Base-by-base conservation (phyloP, 1,140 invertebrate species). In the Drosophila kurseongensis region DNA sequence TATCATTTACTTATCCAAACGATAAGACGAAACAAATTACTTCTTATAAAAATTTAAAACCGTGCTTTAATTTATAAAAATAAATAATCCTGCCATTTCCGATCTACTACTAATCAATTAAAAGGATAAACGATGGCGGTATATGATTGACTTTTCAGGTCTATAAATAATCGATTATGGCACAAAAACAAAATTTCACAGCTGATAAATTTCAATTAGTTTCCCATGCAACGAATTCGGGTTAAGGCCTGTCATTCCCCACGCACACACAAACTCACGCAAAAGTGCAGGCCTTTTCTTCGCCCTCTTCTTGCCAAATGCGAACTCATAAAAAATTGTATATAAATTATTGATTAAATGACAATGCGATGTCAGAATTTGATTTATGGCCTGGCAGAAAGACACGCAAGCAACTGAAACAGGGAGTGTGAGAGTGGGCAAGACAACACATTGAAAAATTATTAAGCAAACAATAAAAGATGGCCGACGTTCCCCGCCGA, bases 311-410 rank as follows among this genome's bases (percentile, higher is more conserved):
- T 67, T 10, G 66, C 50, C 57, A 51, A 88, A 62, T 36, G 48
- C 60, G 38, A 78, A 82, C 40, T 47, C 35, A 42, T 32, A 45
- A 52, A 41, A 59, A 61, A 84, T 72, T 89, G 80, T 89, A 80
- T 78, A 90, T 81, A 83, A 85, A 89, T 81, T 85, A 91, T 91
- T 91, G 83, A 91, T 91, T 91, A 91, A 91, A 85, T 91, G 84
- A 79, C 89, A 84, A 88, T 80, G 75, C 78, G 75, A 73, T 91
- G 89, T 88, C 89, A 81, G 71, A 88, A 72, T 75, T 91, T 91
- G 80, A 91, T 91, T 85, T 91, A 91, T 89, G 79, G 63, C 72
- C 72, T 42, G 72, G 44, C 68, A 71, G 65, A 58, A 27, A 66
- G 77, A 75, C 83, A 88, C 84, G 84, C 85, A 89, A 89, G 58